Conservation (phyloP, 2,797 vertebrate species). For the Danio tinwini region DNA sequence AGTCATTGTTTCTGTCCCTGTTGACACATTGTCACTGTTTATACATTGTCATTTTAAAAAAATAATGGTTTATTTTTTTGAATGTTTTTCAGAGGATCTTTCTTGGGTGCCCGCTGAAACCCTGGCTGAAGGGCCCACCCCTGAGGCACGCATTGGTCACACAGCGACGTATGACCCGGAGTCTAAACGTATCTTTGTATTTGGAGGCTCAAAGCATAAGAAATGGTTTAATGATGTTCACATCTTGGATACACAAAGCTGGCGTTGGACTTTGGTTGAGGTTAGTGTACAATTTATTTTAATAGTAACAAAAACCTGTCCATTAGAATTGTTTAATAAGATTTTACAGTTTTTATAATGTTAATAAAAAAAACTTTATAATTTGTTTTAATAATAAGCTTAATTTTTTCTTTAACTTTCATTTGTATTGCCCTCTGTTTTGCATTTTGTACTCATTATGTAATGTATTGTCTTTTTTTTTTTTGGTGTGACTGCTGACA, state of each 20-base stretch:
- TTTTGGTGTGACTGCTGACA: no score
- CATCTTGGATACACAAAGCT: constrained; percentile 82
- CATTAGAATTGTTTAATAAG: no score
- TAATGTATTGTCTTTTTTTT: no score
- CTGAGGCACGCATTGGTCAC: constrained; percentile 81
- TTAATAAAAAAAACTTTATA: no score
- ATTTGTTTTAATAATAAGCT: no score
- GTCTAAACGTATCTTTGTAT: constrained; percentile 80
- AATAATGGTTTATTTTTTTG: not conserved
- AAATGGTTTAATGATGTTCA: constrained; percentile 83
- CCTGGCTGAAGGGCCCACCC: constrained; percentile 78
- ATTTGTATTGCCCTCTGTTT: no score
- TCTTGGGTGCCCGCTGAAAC: constrained; percentile 81
- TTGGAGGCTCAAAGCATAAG: constrained; percentile 82
- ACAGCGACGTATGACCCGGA: constrained; percentile 77
- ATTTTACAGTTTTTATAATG: no score
- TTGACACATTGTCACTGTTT: no score
- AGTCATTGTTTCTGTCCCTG: no score
- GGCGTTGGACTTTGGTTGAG: constrained; percentile 83
- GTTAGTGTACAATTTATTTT: constrained; percentile 58
- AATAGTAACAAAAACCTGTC: not conserved
- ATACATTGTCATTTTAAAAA: not conserved
- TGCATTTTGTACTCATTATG: no score
- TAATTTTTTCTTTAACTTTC: no score
- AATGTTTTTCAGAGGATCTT: constrained; percentile 72